Evolutionary conservation across 2,113 vertebrate species (phyloP).

Genomic region (Myrmecobius fasciatus): DNA sequence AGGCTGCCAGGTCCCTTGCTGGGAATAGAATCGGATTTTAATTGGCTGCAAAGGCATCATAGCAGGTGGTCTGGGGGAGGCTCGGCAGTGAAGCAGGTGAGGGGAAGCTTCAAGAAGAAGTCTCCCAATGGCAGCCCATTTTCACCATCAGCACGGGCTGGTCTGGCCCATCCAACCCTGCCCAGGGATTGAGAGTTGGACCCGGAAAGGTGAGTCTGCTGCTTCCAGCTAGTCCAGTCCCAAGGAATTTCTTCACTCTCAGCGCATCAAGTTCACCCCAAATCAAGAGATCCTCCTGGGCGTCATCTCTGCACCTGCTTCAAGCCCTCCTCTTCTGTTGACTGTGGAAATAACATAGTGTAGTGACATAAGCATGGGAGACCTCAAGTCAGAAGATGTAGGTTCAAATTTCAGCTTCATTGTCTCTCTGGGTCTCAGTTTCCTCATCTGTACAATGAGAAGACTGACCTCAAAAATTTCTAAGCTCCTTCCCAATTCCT

Average conservation of each 20-base stretch:
- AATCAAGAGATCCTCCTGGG: not conserved
- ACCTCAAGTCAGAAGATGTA: not conserved
- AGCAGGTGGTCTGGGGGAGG: slow-evolving; percentile 56
- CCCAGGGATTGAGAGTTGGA: slow-evolving; percentile 7
- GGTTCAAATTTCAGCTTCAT: not conserved
- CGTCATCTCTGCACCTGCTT: not conserved
- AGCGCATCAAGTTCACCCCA: not conserved
- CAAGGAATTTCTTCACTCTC: not conserved
- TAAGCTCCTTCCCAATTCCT: slow-evolving; percentile 12
- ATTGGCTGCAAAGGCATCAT: slow-evolving; percentile 77
- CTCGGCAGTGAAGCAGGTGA: slow-evolving; percentile 44
- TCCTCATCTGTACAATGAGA: slow-evolving; percentile 29
- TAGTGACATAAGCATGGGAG: not conserved
- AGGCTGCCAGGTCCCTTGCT: slow-evolving; percentile 77
- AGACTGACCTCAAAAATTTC: not conserved
- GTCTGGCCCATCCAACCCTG: not conserved
- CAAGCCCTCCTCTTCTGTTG: not conserved
- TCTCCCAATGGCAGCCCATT: not conserved
- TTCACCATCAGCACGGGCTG: not conserved
- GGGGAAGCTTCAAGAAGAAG: slow-evolving; percentile 45
- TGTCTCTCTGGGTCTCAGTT: slow-evolving; percentile 31
- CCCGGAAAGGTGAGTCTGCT: not conserved
- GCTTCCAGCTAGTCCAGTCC: slow-evolving; percentile 9
- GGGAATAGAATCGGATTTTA: slow-evolving; percentile 77
- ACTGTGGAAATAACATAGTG: not conserved